phyloP scores from a whole-genome alignment of 1,140 invertebrate genomes.

The Aphis gossypii region DNA sequence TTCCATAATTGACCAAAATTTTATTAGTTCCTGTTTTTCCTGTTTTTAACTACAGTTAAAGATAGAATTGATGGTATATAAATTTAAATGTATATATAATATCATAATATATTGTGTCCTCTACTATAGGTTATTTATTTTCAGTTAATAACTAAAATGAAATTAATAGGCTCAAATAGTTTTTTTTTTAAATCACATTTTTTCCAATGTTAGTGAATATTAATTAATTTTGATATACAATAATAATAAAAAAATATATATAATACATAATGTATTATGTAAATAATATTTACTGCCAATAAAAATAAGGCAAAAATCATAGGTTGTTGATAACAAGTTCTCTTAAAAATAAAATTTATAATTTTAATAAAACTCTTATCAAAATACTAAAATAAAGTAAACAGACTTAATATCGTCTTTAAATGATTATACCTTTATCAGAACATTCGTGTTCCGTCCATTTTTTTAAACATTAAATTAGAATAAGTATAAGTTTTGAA shows the following conservation, averaged over 20 bases:
- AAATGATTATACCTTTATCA: slow-evolving; percentile 21
- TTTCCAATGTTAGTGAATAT: too few species aligned
- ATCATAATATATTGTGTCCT: neutral
- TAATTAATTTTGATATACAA: too few species aligned
- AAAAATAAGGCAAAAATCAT: neutral
- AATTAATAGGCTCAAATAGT: neutral
- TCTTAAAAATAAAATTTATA: neutral
- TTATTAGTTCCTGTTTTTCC: neutral
- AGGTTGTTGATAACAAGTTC: neutral
- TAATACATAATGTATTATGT: neutral
- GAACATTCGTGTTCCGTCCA: slow-evolving; percentile 26
- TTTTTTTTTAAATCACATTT: neutral
- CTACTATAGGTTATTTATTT: neutral
- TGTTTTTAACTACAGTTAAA: neutral
- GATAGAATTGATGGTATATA: neutral
- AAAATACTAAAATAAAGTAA: neutral
- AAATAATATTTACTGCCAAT: neutral
- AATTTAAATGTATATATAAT: neutral
- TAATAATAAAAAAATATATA: too few species aligned
- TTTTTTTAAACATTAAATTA: neutral
- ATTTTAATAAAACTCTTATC: neutral
- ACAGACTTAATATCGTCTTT: neutral
- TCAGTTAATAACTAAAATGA: neutral
- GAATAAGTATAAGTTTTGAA: neutral
- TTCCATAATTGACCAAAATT: neutral